Percentiles rank a stretch among this genome's conserved stretches.
These are phyloP conservation scores for Pseudonaja textilis DNA, from an alignment of 2,113 vertebrate genomes.

Conservation along the genomic window DNA sequence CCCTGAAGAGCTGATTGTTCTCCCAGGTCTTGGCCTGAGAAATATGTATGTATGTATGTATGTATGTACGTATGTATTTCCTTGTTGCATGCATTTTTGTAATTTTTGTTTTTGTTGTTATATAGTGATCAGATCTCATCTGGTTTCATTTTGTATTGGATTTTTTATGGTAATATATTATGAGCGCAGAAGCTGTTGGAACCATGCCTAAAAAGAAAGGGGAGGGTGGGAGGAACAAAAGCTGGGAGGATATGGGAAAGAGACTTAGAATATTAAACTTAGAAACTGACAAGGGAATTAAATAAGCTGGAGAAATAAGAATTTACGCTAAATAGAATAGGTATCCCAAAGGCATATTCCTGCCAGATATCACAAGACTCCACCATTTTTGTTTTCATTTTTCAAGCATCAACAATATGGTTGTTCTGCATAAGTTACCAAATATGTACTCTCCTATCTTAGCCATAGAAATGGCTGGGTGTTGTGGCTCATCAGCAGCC, in stretches of 20 bases:
- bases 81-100: neutral
- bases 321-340: neutral
- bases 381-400: neutral
- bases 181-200: neutral
- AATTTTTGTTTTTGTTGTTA: neutral
- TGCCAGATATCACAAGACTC: neutral
- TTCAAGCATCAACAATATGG: neutral
- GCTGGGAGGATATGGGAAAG: neutral
- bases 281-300: neutral
- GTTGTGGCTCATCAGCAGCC: no score
- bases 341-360: neutral
- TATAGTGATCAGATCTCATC: neutral
- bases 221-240: neutral
- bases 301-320: neutral
- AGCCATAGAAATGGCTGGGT: neutral
- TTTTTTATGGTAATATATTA: neutral
- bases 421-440: neutral
- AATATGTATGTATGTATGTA: neutral
- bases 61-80: neutral
- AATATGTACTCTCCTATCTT: neutral
- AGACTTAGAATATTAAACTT: neutral
- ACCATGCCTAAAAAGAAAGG: neutral
- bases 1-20: neutral
- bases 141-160: neutral
- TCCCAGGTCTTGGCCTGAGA: neutral